Conservation (phyloP, 1,140 invertebrate species). For the Heliconius hewitsoni region DNA sequence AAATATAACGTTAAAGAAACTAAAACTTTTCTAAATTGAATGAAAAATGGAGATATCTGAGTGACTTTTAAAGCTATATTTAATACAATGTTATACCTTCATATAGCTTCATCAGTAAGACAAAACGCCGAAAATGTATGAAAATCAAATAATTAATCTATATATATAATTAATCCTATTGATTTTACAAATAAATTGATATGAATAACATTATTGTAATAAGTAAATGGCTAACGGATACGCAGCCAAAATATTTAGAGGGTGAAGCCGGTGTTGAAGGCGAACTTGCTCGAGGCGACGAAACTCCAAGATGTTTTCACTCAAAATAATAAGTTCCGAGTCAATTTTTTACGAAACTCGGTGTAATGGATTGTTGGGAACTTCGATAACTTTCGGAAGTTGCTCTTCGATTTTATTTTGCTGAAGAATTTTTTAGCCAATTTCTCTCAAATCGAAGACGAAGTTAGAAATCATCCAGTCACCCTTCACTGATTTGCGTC, state of each 20-base stretch:
- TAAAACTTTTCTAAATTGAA: too few species aligned
- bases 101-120: too few species aligned
- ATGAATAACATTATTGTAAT: conserved; percentile 17
- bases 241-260: conserved; percentile 11
- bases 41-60: too few species aligned
- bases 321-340: conserved; percentile 80
- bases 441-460: conserved; percentile 61
- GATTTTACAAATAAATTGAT: not conserved
- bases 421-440: conserved; percentile 79
- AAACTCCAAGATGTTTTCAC: conserved; percentile 77
- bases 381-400: conserved; percentile 80
- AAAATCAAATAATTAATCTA: not conserved
- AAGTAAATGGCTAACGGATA: conserved; percentile 23
- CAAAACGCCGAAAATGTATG: not conserved
- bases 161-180: not conserved
- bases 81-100: too few species aligned
- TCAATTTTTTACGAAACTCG: conserved; percentile 79
- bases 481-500: conserved; percentile 54
- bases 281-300: conserved; percentile 60
- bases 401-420: conserved; percentile 79
- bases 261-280: conserved; percentile 38
- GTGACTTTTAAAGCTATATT: too few species aligned
- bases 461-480: conserved; percentile 77
- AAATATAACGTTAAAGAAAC: too few species aligned
- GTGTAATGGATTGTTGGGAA: conserved; percentile 80